These are phyloP conservation scores for Stomorhina lunata DNA, from an alignment of 2,888 invertebrate species.

Conservation along the genomic window DNA sequence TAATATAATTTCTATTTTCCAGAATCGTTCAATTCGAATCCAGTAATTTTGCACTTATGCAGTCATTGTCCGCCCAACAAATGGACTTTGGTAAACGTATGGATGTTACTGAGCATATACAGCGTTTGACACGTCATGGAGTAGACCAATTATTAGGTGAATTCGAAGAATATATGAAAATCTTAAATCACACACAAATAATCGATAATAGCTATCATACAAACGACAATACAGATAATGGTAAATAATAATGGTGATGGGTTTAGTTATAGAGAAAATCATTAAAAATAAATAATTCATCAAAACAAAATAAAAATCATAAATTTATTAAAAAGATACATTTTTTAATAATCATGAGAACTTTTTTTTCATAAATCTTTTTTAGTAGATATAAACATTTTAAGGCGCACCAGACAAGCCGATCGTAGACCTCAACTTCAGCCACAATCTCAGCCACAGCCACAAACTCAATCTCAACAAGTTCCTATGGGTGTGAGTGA, in stretches of 20 bases:
- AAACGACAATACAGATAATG: constrained; percentile 63
- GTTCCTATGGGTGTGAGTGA: constrained; percentile 28
- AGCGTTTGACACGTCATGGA: constrained; percentile 75
- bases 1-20: constrained; percentile 26
- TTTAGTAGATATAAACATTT: constrained; percentile 50
- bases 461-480: constrained; percentile 19
- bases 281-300: background rate
- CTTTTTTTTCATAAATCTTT: too few relatives aligned
- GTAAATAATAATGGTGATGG: constrained; percentile 65
- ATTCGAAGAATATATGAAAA: constrained; percentile 69
- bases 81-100: constrained; percentile 78
- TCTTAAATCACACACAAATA: constrained; percentile 57
- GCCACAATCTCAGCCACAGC: background rate
- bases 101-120: constrained; percentile 79
- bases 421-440: constrained; percentile 35
- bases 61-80: constrained; percentile 78
- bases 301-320: background rate
- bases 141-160: constrained; percentile 79
- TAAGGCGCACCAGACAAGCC: constrained; percentile 64
- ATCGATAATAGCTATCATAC: constrained; percentile 56
- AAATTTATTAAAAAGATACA: too few relatives aligned
- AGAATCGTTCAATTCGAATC: constrained; percentile 79
- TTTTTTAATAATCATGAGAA: too few relatives aligned
- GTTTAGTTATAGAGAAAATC: background rate
- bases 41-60: constrained; percentile 78